Percentiles rank a stretch among this genome's conserved stretches.
Conservation (phyloP, 2,888 invertebrate species). For the Caenorhabditis angaria region DNA sequence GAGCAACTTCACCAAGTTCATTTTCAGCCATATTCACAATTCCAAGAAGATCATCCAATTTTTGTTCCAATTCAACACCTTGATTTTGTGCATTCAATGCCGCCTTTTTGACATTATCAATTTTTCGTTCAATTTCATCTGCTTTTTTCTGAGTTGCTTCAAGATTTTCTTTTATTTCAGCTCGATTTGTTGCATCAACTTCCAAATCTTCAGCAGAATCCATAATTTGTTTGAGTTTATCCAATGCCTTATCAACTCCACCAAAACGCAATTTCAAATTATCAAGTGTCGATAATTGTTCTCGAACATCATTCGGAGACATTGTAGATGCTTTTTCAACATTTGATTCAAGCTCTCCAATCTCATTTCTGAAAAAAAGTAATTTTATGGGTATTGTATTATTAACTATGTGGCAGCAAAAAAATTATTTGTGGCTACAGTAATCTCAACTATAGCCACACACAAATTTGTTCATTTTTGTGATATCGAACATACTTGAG, state of each 20-base stretch:
- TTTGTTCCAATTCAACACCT: conserved; percentile 48
- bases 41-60: conserved; percentile 43
- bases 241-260: conserved; percentile 26
- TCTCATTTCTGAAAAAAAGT: conserved; percentile 32
- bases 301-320: conserved; percentile 40
- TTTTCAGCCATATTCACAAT: conserved; percentile 31
- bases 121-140: conserved; percentile 48
- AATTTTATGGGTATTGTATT: too few species aligned
- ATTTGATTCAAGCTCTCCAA: conserved; percentile 51
- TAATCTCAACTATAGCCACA: too few species aligned
- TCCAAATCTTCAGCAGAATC: conserved; percentile 34
- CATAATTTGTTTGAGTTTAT: conserved; percentile 24
- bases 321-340: conserved; percentile 43
- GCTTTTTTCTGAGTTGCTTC: conserved; percentile 44
- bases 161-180: conserved; percentile 48
- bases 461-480: not conserved
- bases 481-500: conserved; percentile 33
- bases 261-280: conserved; percentile 35
- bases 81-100: conserved; percentile 45
- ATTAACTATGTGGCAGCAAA: too few species aligned
- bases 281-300: conserved; percentile 41
- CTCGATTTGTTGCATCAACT: conserved; percentile 47
- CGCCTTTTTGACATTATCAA: conserved; percentile 53
- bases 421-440: too few species aligned
- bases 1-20: conserved; percentile 57